These are phyloP conservation scores for Lamprotornis superbus DNA, from an alignment of 2,113 vertebrate species.

Conservation along the genomic window DNA sequence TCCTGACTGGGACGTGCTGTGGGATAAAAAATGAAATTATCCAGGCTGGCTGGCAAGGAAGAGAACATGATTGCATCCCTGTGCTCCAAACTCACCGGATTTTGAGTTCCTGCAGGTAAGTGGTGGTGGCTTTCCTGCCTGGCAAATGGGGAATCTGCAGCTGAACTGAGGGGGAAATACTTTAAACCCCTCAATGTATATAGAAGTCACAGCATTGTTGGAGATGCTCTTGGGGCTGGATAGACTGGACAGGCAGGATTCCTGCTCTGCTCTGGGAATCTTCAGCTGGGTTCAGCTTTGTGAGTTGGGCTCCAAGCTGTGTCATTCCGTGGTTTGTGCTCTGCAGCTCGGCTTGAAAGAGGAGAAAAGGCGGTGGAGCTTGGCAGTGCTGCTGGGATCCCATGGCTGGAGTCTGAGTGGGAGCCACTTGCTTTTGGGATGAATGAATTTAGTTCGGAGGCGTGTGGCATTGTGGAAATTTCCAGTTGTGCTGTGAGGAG, in stretches of 20 bases:
- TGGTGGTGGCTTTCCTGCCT: neutral
- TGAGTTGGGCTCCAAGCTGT: neutral
- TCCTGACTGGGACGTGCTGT: accelerated
- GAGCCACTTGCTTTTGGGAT: accelerated
- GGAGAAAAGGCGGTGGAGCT: neutral
- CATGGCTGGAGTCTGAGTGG: neutral
- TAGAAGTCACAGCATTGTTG: accelerated
- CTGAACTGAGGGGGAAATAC: accelerated
- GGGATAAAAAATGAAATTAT: neutral
- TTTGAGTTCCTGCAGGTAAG: constrained; percentile 34
- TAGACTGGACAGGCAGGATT: neutral
- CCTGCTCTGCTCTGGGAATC: neutral
- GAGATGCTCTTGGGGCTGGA: neutral
- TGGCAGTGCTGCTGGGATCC: neutral
- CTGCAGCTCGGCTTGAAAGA: neutral
- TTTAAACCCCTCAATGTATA: accelerated
- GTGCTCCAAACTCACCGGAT: accelerated
- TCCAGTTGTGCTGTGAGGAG: too few species aligned
- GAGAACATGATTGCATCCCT: neutral
- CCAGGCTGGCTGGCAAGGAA: neutral
- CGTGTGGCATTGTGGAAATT: too few species aligned
- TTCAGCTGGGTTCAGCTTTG: neutral
- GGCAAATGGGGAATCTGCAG: neutral
- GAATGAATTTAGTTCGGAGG: neutral
- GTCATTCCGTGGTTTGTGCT: accelerated